Evolutionary conservation across 2,888 invertebrate species (phyloP).

Genomic region (Agrotis segetum): DNA sequence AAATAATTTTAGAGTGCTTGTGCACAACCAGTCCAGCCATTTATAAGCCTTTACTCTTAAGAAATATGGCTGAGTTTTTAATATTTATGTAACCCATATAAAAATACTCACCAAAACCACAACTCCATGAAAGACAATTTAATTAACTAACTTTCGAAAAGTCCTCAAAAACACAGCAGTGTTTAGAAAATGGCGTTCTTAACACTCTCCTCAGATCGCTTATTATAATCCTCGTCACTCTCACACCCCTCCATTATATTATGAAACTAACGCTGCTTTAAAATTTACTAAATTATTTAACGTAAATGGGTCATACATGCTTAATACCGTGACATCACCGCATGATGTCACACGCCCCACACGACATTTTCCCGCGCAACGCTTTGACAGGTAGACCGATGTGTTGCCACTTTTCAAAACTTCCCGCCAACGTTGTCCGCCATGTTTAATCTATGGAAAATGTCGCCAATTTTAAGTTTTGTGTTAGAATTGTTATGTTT

Average conservation of each 20-base stretch:
- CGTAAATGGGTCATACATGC: slow-evolving; percentile 17
- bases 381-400: slow-evolving; percentile 70
- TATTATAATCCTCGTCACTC: slow-evolving; percentile 18
- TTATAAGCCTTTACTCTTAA: too few species aligned
- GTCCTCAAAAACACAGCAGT: slow-evolving; percentile 2
- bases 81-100: background rate
- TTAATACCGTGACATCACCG: slow-evolving; percentile 20
- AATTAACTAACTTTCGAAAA: slow-evolving; percentile 1
- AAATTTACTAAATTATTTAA: slow-evolving; percentile 56
- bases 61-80: background rate
- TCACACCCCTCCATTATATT: slow-evolving; percentile 32
- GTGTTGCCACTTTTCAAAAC: slow-evolving; percentile 69
- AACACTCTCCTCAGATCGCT: slow-evolving; percentile 10
- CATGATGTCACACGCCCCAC: slow-evolving; percentile 47
- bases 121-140: slow-evolving; percentile 2
- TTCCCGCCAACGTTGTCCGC: slow-evolving; percentile 47
- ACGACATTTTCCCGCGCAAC: slow-evolving; percentile 59
- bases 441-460: slow-evolving; percentile 58
- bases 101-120: background rate
- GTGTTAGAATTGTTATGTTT: slow-evolving; percentile 20
- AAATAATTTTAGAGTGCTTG: too few species aligned
- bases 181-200: slow-evolving; percentile 5
- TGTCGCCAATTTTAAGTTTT: slow-evolving; percentile 29
- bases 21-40: too few species aligned
- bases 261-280: slow-evolving; percentile 49